Percentiles rank a stretch among this genome's conserved stretches.
These are phyloP conservation scores for Chloebia gouldiae DNA, from an alignment of 2,113 vertebrate species.

Conservation along the genomic window DNA sequence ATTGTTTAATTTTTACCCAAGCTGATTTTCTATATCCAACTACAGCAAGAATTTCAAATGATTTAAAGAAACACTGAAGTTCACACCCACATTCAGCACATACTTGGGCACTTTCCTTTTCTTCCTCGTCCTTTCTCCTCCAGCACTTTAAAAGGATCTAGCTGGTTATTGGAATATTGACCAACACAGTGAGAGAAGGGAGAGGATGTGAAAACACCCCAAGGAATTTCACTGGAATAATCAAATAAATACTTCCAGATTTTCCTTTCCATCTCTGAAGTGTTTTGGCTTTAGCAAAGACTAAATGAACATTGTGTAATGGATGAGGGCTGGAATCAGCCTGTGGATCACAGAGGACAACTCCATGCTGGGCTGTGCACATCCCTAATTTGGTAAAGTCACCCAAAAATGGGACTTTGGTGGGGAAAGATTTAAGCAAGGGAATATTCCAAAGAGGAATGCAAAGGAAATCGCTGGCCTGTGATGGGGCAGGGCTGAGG, in stretches of 20 bases:
- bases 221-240: conserved; percentile 8
- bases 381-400: not conserved
- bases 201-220: not conserved
- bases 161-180: not conserved
- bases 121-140: not conserved
- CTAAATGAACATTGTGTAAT: not conserved
- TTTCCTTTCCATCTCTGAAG: not conserved
- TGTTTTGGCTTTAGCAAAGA: not conserved
- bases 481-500: not conserved
- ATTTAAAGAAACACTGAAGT: not conserved
- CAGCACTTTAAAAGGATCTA: not conserved
- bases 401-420: not conserved
- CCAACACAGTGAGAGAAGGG: not conserved
- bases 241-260: conserved; percentile 24
- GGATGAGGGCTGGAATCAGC: not conserved
- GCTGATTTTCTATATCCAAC: not conserved
- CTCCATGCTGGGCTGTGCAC: fast-evolving
- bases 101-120: not conserved
- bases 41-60: not conserved
- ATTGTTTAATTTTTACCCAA: not conserved
- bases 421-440: not conserved
- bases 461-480: not conserved
- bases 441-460: not conserved
- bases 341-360: not conserved
- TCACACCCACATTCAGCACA: not conserved